Evolutionary conservation across 2,113 vertebrate genomes (phyloP), one percentile per base, ranked within the genome.

Genomic region (Tenebrosternarchus preto): DNA sequence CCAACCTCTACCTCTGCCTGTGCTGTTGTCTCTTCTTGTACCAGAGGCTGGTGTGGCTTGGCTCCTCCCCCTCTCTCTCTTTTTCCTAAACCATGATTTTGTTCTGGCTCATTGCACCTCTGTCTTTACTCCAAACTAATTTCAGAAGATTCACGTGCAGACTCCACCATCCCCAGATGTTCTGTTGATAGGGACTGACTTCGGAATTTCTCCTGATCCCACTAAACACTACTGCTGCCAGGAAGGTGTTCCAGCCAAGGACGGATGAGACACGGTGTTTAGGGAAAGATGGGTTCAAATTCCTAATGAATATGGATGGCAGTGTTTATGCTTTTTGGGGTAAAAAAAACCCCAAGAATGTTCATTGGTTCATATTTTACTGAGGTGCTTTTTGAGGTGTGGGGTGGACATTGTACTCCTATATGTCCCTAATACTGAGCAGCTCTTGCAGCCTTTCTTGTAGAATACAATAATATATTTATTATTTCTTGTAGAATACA

Each of bases 281-380:
- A 90, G 87, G 73, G 63, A 36, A 70, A 89, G 88, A 87, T 89
- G 85, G 89, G 86, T 86, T 91, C 81, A 88, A 86, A 91, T 85
- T 89, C 86, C 84, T 86, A 81, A 93, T 94, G 91, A 93, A 93
- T 92, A 93, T 92, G 91, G 89, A 94, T 93, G 89, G 76, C 74
- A 82, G 84, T 90, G 87, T 92, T 93, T 91, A 90, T 88, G 89
- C 89, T 84, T 88, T 64, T 80, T 87, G 87, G 86, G n/a, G n/a
- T n/a, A 86, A 86, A 50, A 87, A 87, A 85, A 87, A 91, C 89
- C n/a, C n/a, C 88, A 89, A 90, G 88, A 85, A 86, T 74, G 76
- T 91, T 89, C 81, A 86, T 82, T 86, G 82, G 86, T 89, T 90
- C 87, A 89, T 88, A 89, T 90, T 89, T 90, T 81, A 59, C 1